Conservation (phyloP, 2,113 vertebrate species). For the Amblyopsis rosae region DNA sequence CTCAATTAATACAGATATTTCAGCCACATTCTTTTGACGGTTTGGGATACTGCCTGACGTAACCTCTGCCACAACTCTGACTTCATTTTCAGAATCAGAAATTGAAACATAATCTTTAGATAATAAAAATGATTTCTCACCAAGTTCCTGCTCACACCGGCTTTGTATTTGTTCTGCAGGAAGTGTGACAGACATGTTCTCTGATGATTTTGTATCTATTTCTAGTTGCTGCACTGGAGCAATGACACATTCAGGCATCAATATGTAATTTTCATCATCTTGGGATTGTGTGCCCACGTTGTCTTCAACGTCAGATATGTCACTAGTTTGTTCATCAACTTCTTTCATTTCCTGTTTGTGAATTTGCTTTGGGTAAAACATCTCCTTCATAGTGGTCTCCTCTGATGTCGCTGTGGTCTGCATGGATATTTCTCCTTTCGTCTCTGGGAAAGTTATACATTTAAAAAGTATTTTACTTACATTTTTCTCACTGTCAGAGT, state of each 20-base stretch:
- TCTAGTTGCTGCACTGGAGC: constrained; percentile 14
- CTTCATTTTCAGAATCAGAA: constrained; percentile 15
- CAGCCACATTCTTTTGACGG: constrained; percentile 16
- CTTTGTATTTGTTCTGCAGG: constrained; percentile 21
- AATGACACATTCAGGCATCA: not conserved
- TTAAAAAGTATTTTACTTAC: not conserved
- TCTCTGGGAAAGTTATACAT: constrained; percentile 3
- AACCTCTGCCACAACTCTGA: constrained; percentile 1
- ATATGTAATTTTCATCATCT: constrained; percentile 4
- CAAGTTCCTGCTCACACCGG: constrained; percentile 7
- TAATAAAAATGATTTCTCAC: constrained; percentile 8
- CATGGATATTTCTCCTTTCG: constrained; percentile 15
- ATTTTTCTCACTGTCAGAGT: constrained; percentile 13
- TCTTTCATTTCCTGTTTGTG: too few relatives aligned
- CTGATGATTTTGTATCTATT: constrained; percentile 15
- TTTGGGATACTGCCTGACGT: constrained; percentile 10
- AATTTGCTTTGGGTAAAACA: not conserved
- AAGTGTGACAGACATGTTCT: constrained; percentile 9
- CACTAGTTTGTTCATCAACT: too few relatives aligned
- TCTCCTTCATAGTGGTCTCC: constrained; percentile 9
- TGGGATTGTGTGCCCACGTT: not conserved
- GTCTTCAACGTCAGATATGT: not conserved
- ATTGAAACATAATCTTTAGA: constrained; percentile 4
- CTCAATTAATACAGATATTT: constrained; percentile 35
- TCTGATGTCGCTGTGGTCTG: constrained; percentile 14